Evolutionary conservation across 2,797 vertebrate species (phyloP).

Genomic region (Anniella stebbinsi): DNA sequence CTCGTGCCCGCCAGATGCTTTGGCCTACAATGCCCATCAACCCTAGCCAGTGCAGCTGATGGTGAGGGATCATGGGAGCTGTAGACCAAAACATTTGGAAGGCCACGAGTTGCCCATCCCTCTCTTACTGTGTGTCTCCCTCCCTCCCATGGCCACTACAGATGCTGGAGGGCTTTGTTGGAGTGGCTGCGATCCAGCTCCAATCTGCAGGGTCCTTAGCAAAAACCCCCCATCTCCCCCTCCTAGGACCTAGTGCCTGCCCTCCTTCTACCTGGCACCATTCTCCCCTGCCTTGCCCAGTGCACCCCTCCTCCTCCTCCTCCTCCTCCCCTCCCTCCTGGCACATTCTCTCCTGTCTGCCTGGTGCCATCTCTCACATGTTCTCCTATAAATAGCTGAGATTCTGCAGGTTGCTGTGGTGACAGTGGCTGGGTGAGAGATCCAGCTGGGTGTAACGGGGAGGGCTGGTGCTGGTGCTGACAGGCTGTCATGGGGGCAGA

Average conservation of each 20-base stretch:
- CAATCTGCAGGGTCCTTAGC: neutral
- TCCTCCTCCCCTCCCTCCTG: neutral
- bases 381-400: conserved; percentile 76
- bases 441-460: conserved; percentile 29
- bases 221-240: neutral
- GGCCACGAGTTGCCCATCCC: neutral
- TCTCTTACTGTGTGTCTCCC: neutral
- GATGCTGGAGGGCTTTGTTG: neutral
- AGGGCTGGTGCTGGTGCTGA: conserved; percentile 20
- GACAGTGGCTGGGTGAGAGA: conserved; percentile 49
- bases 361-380: conserved; percentile 42
- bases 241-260: neutral
- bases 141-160: neutral
- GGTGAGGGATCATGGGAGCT: no score
- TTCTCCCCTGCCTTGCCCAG: neutral
- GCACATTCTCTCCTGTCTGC: conserved; percentile 7
- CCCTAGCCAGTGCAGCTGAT: no score
- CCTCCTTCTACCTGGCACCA: neutral
- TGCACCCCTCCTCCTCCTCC: neutral
- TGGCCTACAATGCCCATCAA: no score
- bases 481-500: neutral
- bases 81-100: no score
- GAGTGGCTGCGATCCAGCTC: neutral
- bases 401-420: conserved; percentile 71
- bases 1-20: no score